Evolutionary conservation across 2,113 vertebrate species (phyloP).

Genomic region (Excalfactoria chinensis): DNA sequence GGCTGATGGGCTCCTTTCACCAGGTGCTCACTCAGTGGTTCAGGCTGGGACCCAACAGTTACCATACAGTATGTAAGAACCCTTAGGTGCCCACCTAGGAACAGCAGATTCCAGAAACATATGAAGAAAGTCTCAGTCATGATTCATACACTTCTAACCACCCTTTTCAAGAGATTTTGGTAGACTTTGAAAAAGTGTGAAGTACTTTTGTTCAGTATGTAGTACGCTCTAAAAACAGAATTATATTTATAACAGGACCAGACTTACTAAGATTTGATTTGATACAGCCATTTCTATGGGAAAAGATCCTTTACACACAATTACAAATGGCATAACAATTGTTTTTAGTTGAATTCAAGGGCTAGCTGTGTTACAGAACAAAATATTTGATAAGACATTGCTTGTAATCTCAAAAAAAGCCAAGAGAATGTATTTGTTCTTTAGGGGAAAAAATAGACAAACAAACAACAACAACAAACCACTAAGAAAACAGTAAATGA

Average conservation of each 20-base stretch:
- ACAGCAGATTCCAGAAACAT: neutral
- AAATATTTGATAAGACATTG: constrained; percentile 18
- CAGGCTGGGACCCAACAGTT: no score
- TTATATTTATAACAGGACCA: neutral
- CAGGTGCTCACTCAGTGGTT: no score
- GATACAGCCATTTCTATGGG: neutral
- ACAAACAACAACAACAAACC: neutral
- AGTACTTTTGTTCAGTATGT: neutral
- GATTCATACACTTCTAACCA: neutral
- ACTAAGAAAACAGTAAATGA: neutral
- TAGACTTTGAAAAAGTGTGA: neutral
- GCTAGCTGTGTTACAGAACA: neutral
- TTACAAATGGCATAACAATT: constrained; percentile 10
- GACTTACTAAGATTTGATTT: neutral
- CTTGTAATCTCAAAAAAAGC: constrained; percentile 18
- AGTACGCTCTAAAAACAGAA: neutral
- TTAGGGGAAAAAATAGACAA: neutral
- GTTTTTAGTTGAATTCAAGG: neutral
- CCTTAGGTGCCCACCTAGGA: neutral
- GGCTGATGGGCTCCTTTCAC: no score
- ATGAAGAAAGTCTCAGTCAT: neutral
- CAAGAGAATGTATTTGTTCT: neutral
- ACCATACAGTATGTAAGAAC: neutral
- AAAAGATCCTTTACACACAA: neutral
- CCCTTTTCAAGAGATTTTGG: neutral